These are phyloP conservation scores for Monarcha castaneiventris DNA, from an alignment of 2,113 vertebrate species.

Conservation along the genomic window DNA sequence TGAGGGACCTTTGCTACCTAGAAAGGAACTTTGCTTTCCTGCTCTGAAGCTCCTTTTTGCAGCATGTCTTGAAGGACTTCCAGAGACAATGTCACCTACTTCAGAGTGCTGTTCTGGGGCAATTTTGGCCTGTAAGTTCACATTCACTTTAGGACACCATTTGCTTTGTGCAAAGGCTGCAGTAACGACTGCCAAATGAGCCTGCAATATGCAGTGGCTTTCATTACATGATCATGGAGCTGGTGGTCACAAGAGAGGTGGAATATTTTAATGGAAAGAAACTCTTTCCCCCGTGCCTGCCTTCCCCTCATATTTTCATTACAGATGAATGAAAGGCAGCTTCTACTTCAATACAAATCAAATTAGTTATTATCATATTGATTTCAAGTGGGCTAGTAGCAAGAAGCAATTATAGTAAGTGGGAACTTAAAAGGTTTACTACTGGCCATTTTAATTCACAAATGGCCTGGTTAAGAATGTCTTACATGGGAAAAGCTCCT, in stretches of 20 bases:
- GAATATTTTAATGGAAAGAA: not conserved
- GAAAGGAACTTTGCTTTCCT: not conserved
- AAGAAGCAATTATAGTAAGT: not conserved
- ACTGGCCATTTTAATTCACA: constrained; percentile 19
- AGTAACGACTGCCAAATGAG: not conserved
- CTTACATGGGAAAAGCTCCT: not conserved
- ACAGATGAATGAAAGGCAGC: not conserved
- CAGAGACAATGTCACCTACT: not conserved
- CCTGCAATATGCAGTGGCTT: not conserved
- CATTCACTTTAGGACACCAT: not conserved
- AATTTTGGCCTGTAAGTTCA: not conserved
- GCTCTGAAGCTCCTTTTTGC: not conserved
- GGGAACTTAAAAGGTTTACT: not conserved
- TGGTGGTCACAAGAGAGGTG: not conserved
- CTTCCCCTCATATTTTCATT: not conserved
- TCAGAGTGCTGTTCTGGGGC: not conserved
- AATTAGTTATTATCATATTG: not conserved
- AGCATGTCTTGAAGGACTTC: not conserved
- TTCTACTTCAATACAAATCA: constrained; percentile 2
- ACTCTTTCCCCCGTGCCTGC: not conserved
- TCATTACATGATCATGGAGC: not conserved
- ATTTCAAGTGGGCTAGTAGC: not conserved
- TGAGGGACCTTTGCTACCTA: not conserved
- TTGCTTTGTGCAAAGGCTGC: not conserved
- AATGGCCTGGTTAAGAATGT: not conserved